phyloP scores from a whole-genome alignment of 2,113 vertebrate genomes.

The Labeo catla region DNA sequence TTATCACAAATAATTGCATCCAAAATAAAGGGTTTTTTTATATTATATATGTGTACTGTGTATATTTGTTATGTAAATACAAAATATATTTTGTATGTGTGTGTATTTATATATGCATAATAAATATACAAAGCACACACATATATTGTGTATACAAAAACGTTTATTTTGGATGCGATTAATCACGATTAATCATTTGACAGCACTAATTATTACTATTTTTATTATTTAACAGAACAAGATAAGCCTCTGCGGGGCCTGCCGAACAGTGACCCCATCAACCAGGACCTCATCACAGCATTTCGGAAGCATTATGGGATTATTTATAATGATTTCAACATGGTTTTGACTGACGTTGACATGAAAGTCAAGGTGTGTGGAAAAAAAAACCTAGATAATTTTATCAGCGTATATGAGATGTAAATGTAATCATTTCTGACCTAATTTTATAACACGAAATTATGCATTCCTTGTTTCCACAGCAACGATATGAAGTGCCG shows the following conservation, averaged over 20 bases:
- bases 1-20: no score
- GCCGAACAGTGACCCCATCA: conserved; percentile 82
- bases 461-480: conserved; percentile 43
- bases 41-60: no score
- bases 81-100: no score
- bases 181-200: no score
- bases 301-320: conserved; percentile 87
- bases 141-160: no score
- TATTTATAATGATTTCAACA: conserved; percentile 88
- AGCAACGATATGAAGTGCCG: conserved; percentile 92
- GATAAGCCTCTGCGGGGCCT: conserved; percentile 87
- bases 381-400: neutral
- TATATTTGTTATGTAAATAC: no score
- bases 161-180: no score
- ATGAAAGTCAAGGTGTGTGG: conserved; percentile 84
- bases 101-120: no score
- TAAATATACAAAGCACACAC: no score
- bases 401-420: conserved; percentile 1
- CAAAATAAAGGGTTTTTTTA: no score
- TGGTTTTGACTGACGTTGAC: conserved; percentile 87
- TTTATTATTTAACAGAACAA: conserved; percentile 76
- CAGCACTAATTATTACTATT: neutral
- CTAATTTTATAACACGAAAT: neutral
- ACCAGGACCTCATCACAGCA: conserved; percentile 83
- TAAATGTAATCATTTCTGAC: neutral